Evolutionary conservation across 2,888 invertebrate species (phyloP).

Genomic region (Gari tellinella): DNA sequence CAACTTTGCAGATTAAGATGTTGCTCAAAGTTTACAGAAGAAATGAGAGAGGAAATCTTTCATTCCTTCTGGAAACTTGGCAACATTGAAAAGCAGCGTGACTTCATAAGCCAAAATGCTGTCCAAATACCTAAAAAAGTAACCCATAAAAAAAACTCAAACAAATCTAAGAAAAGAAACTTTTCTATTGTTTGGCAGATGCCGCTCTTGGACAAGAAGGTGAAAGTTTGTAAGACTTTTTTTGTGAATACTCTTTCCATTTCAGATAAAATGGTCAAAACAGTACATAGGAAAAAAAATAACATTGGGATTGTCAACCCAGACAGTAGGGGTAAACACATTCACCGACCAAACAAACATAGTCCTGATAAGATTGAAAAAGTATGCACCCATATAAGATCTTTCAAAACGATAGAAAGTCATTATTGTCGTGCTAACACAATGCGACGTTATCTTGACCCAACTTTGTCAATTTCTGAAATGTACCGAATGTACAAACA

Average conservation of each 20-base stretch:
- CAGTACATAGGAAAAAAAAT: constrained; percentile 3
- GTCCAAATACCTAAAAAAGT: not conserved
- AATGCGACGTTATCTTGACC: constrained; percentile 12
- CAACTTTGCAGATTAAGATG: not conserved
- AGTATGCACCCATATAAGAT: constrained; percentile 23
- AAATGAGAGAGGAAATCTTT: not conserved
- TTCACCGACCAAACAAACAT: constrained; percentile 11
- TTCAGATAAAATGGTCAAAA: constrained; percentile 10
- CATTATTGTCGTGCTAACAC: constrained; percentile 41
- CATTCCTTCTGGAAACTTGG: constrained; percentile 1
- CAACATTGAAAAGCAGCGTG: constrained; percentile 1
- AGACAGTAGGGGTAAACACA: constrained; percentile 25
- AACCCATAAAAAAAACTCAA: not conserved
- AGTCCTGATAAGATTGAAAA: not conserved
- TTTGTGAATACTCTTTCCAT: constrained; percentile 25
- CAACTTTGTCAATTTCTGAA: constrained; percentile 13
- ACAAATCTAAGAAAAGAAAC: not conserved
- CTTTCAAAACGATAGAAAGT: constrained; percentile 33
- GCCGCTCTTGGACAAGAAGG: not conserved
- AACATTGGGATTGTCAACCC: constrained; percentile 9
- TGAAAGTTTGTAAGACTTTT: constrained; percentile 28
- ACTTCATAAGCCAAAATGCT: constrained; percentile 7
- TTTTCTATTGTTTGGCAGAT: constrained; percentile 3
- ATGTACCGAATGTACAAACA: constrained; percentile 20
- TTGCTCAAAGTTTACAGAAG: not conserved